Percentiles rank a stretch among this genome's conserved stretches.
phyloP scores from a whole-genome alignment of 2,797 vertebrate genomes.

The Manis javanica region DNA sequence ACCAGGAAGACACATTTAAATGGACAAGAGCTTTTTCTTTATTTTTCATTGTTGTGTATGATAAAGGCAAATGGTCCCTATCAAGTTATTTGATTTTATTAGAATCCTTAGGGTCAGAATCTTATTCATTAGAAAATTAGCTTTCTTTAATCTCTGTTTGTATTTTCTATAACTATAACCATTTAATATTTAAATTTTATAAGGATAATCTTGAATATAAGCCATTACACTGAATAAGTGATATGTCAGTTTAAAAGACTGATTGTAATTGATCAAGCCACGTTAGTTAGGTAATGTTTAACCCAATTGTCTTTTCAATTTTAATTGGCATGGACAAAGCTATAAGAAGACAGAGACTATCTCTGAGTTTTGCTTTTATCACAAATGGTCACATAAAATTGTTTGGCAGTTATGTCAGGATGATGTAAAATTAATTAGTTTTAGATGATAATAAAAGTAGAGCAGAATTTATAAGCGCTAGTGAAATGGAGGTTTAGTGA shows the following conservation, averaged over 20 bases:
- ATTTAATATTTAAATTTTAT: not conserved
- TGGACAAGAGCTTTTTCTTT: not conserved
- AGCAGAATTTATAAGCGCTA: not conserved
- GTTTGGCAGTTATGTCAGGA: not conserved
- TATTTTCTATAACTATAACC: not conserved
- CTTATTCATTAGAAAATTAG: not conserved
- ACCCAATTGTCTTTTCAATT: not conserved
- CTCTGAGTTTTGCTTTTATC: not conserved
- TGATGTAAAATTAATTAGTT: slow-evolving; percentile 18
- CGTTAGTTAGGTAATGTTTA: slow-evolving; percentile 18
- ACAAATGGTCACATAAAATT: not conserved
- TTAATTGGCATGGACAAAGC: not conserved
- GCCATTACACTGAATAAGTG: not conserved
- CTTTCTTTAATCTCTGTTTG: not conserved
- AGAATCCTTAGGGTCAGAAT: not conserved
- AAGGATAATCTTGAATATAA: not conserved
- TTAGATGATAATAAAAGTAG: not conserved
- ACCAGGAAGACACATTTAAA: accelerated
- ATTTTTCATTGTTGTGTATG: not conserved
- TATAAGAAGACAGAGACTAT: not conserved
- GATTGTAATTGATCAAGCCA: slow-evolving; percentile 11
- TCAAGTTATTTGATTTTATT: not conserved
- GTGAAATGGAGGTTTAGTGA: not conserved
- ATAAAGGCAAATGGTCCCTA: not conserved
- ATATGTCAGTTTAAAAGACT: not conserved